A percentile compares a stretch with the other conserved stretches of the same genome.
These are phyloP conservation scores for Zaprionus ornatus DNA, from an alignment of 1,140 invertebrate species.

Conservation along the genomic window DNA sequence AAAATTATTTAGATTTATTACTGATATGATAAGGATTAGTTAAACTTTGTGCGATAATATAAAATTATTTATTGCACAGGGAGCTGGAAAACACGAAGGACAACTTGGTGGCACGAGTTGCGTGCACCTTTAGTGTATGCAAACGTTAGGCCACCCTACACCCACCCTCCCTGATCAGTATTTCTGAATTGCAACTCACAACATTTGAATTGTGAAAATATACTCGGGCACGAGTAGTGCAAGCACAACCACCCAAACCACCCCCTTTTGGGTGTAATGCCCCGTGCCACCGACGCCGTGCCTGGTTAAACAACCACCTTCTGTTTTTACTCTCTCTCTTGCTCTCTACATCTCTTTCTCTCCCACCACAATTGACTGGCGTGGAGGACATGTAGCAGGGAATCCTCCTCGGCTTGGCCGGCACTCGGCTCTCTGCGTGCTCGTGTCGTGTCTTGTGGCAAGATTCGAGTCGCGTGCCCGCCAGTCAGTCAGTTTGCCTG, in stretches of 20 bases:
- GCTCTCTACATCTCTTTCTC: neutral
- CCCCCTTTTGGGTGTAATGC: constrained; percentile 33
- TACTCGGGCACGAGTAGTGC: constrained; percentile 23
- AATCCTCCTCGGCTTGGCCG: constrained; percentile 18
- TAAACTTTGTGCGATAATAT: neutral
- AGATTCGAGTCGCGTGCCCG: constrained; percentile 65
- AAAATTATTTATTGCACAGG: neutral
- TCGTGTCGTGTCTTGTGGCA: constrained; percentile 64
- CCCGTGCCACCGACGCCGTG: constrained; percentile 13
- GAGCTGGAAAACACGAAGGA: neutral
- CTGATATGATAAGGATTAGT: neutral
- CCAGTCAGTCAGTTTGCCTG: constrained; percentile 64
- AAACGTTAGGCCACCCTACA: constrained; percentile 25
- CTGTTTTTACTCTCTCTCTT: constrained; percentile 37
- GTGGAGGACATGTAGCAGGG: constrained; percentile 20
- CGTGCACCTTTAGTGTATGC: constrained; percentile 30
- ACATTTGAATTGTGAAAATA: constrained; percentile 19
- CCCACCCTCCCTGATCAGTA: constrained; percentile 37
- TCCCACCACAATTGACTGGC: constrained; percentile 8
- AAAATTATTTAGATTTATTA: neutral
- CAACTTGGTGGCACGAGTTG: constrained; percentile 10
- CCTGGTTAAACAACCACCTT: constrained; percentile 56
- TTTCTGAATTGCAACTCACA: constrained; percentile 48
- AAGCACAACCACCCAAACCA: constrained; percentile 48
- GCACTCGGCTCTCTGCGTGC: constrained; percentile 33